Base-by-base conservation (phyloP, 2,797 vertebrate species). In the Melanotaenia pygmaea region DNA sequence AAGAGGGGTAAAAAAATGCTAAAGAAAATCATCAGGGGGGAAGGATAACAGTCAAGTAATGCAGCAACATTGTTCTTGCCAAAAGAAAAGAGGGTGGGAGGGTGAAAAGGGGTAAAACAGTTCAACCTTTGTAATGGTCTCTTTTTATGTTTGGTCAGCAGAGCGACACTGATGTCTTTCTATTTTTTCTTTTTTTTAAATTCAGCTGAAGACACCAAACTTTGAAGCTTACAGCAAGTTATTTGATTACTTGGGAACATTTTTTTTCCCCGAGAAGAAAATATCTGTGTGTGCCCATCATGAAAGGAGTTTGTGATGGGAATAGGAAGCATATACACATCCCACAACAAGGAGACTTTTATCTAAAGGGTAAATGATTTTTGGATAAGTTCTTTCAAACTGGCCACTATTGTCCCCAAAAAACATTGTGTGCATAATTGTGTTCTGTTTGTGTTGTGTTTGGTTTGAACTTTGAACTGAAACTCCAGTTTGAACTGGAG, bases 1-100 rank as follows among this genome's bases (percentile, higher is more conserved):
- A 95, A 92, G 83, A 82, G 79, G 81, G 87, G 83, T 82, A 90
- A 93, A 92, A 89, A 47, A 47, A 92, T 88, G 89, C 85, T 85
- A 86, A 89, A 92, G 89, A 91, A 91, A 93, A 93, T 88, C 89
- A 91, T 91, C 86, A 75, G 93, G 93, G 91, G 91, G 89, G 88
- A 89, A 89, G 91, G 87, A 92, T 85, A 94, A 94, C 88, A 93
- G 88, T 82, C 86, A 85, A 92, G 88, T 88, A 92, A 91, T 87
- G 89, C 86, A 82, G 88, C 79, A 90, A 92, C 90, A 93, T 92
- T 92, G 91, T 93, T 93, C 84, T 80, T 86, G 86, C 88, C 87
- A 89, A 85, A 90, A 92, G 86, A 86, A 88, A 90, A 79, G 81
- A 89, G 81, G 79, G 70, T 58, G 83, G 82, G 76, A 71, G 85